Percentiles rank a stretch among this genome's conserved stretches.
phyloP scores from a whole-genome alignment of 2,113 vertebrate species.

The Pao palembangensis region DNA sequence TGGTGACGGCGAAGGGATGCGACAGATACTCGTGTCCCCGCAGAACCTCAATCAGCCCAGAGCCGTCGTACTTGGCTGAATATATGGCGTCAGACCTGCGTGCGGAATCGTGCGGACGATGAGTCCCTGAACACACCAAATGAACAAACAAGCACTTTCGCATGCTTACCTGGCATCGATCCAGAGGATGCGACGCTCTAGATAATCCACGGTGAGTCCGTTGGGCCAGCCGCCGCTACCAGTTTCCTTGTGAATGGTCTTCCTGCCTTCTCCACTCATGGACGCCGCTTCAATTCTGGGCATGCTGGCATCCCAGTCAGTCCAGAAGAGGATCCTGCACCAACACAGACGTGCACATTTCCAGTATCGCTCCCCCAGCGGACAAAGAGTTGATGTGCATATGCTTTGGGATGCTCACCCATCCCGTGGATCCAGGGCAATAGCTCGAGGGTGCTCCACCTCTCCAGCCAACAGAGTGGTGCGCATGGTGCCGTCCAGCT shows the following conservation, averaged over 20 bases:
- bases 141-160: not conserved
- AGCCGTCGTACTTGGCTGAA: conserved; percentile 93
- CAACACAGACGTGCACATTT: not conserved
- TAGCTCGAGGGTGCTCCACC: conserved; percentile 94
- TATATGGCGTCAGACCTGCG: conserved; percentile 94
- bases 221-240: conserved; percentile 97
- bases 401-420: conserved; percentile 72
- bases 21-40: conserved; percentile 94
- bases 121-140: not conserved
- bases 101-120: too few relatives aligned
- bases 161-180: conserved; percentile 87
- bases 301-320: conserved; percentile 94
- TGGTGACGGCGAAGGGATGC: conserved; percentile 91
- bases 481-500: conserved; percentile 90
- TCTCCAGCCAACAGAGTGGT: conserved; percentile 93
- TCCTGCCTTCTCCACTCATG: conserved; percentile 90
- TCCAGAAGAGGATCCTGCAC: conserved; percentile 93
- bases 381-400: not conserved
- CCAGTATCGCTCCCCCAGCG: not conserved
- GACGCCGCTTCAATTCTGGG: conserved; percentile 95
- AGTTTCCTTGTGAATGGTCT: conserved; percentile 93
- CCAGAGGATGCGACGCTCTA: conserved; percentile 96
- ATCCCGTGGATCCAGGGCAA: conserved; percentile 91
- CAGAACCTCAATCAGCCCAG: conserved; percentile 93
- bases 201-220: conserved; percentile 92